phyloP scores from a whole-genome alignment of 2,113 vertebrate species.

The Datnioides undecimradiatus region DNA sequence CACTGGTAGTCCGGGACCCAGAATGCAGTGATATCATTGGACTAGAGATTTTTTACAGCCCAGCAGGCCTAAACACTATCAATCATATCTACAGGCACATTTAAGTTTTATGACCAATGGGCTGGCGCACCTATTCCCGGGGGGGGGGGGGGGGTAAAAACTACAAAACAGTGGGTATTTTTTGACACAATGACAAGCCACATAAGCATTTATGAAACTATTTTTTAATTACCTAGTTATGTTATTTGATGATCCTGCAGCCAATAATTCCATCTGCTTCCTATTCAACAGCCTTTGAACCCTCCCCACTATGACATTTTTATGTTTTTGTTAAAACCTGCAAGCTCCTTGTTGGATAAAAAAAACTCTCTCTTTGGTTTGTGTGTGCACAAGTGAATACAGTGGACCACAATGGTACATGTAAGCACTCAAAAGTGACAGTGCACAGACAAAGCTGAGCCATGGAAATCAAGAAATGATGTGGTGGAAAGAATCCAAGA shows the following conservation, averaged over 20 bases:
- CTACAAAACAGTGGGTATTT: constrained; percentile 17
- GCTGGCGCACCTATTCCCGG: constrained; percentile 19
- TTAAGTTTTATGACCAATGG: constrained; percentile 42
- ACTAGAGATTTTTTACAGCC: constrained; percentile 67
- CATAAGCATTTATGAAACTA: constrained; percentile 20
- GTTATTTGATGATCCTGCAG: constrained; percentile 5
- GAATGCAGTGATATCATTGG: constrained; percentile 74
- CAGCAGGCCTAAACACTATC: constrained; percentile 64
- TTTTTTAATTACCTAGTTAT: constrained; percentile 1
- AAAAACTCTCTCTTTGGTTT: constrained; percentile 21
- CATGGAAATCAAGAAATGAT: constrained; percentile 64
- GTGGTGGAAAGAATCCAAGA: constrained; percentile 64
- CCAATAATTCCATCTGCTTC: constrained; percentile 13
- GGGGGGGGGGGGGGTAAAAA: constrained; percentile 13
- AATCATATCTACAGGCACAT: constrained; percentile 66
- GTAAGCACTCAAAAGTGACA: constrained; percentile 70
- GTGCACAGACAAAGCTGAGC: constrained; percentile 58
- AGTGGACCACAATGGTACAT: constrained; percentile 57
- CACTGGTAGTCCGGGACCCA: constrained; percentile 44
- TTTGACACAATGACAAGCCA: background rate
- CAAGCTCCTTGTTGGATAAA: constrained; percentile 30
- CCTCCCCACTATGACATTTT: background rate
- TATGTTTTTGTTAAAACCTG: constrained; percentile 47
- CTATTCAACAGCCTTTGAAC: background rate
- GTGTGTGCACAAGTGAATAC: constrained; percentile 50